phyloP scores from a whole-genome alignment of 1,140 invertebrate genomes.

The Hestina assimilis region DNA sequence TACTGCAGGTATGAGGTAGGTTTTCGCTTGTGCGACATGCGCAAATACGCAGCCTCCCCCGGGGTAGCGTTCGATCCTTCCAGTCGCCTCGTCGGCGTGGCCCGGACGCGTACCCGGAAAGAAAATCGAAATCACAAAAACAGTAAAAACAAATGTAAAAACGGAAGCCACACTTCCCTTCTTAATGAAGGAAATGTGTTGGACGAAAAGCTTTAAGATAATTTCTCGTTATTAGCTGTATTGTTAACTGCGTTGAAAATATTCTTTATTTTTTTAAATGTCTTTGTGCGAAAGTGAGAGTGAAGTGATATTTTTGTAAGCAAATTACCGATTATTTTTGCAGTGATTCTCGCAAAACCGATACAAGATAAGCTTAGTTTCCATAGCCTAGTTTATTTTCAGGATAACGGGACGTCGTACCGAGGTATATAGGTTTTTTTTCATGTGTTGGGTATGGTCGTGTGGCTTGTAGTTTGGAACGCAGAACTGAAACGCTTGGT shows the following conservation, averaged over 20 bases:
- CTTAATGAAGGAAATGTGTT: constrained; percentile 55
- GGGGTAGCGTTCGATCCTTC: constrained; percentile 71
- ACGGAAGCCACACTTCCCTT: constrained; percentile 67
- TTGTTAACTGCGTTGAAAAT: constrained; percentile 62
- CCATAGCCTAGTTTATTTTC: constrained; percentile 53
- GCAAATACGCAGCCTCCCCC: constrained; percentile 71
- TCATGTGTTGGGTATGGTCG: constrained; percentile 68
- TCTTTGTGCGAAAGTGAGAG: constrained; percentile 28
- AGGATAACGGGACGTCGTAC: constrained; percentile 45
- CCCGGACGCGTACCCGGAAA: constrained; percentile 55
- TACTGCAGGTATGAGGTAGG: constrained; percentile 25
- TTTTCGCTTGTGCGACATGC: constrained; percentile 27
- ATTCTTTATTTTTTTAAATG: constrained; percentile 23
- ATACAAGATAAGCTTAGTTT: constrained; percentile 55
- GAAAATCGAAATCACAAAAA: constrained; percentile 26
- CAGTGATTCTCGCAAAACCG: constrained; percentile 18
- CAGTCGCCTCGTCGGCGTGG: constrained; percentile 71
- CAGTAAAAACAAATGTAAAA: constrained; percentile 37
- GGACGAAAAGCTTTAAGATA: constrained; percentile 36
- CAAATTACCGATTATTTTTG: constrained; percentile 9
- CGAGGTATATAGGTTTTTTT: constrained; percentile 61
- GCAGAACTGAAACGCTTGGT: constrained; percentile 52
- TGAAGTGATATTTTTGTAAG: constrained; percentile 30
- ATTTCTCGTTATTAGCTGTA: constrained; percentile 67
- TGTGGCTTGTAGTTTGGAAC: constrained; percentile 70